A percentile compares a stretch with the other conserved stretches of the same genome.
Evolutionary conservation across 2,113 vertebrate genomes (phyloP).

Genomic region (Verasper variegatus): DNA sequence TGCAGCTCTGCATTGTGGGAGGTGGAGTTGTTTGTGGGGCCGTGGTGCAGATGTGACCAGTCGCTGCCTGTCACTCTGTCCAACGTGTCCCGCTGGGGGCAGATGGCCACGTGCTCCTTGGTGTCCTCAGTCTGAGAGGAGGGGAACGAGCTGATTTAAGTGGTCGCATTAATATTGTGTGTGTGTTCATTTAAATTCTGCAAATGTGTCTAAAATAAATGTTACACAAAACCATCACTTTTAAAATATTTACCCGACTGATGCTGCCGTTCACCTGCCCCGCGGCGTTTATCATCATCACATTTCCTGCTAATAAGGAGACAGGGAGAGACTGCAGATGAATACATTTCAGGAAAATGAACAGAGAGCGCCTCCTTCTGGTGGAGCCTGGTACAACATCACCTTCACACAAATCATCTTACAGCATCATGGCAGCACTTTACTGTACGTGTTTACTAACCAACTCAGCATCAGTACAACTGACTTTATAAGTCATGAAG

Average conservation of each 20-base stretch:
- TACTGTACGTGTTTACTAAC: no score
- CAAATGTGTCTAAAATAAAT: background rate
- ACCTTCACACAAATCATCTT: background rate
- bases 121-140: slow-evolving; percentile 64
- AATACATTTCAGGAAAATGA: slow-evolving; percentile 10
- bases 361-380: slow-evolving; percentile 46
- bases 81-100: slow-evolving; percentile 64
- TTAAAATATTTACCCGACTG: slow-evolving; percentile 64
- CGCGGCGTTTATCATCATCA: slow-evolving; percentile 49
- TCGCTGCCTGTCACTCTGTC: slow-evolving; percentile 46
- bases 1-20: slow-evolving; percentile 65
- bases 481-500: no score
- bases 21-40: slow-evolving; percentile 52
- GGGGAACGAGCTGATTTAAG: background rate
- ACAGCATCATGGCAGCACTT: background rate
- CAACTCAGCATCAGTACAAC: no score
- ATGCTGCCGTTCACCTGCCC: slow-evolving; percentile 69
- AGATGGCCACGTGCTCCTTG: slow-evolving; percentile 76
- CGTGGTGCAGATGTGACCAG: slow-evolving; percentile 56
- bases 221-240: background rate
- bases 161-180: background rate
- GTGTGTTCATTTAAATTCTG: background rate
- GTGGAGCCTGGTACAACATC: slow-evolving; percentile 2
- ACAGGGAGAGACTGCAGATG: slow-evolving; percentile 17
- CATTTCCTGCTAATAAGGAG: slow-evolving; percentile 22